Evolutionary conservation across 2,797 vertebrate genomes (phyloP).

Genomic region (Etheostoma perlongum): DNA sequence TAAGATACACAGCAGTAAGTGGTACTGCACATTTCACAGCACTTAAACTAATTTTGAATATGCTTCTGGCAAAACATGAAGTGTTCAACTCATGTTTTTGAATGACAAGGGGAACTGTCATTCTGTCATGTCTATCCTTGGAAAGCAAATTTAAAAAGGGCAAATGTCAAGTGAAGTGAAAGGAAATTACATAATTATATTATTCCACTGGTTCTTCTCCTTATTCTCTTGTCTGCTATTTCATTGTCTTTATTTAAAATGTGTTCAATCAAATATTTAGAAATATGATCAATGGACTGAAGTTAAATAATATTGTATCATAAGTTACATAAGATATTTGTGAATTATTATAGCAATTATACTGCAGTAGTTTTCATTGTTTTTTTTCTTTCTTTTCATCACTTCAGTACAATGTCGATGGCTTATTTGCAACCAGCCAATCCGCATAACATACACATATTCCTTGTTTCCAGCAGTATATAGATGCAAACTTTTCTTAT

Average conservation of each 20-base stretch:
- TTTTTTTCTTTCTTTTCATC: background rate
- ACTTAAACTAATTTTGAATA: slow-evolving; percentile 29
- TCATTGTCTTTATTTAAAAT: background rate
- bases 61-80: slow-evolving; percentile 16
- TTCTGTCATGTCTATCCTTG: background rate
- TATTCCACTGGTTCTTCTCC: background rate
- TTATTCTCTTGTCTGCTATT: background rate
- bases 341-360: background rate
- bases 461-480: background rate
- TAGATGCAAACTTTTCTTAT: too few relatives aligned
- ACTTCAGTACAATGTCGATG: background rate
- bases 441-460: background rate
- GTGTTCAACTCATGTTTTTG: slow-evolving; percentile 30
- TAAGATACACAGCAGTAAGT: background rate
- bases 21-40: too few relatives aligned
- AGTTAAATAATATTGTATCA: background rate
- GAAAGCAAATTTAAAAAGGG: slow-evolving; percentile 7
- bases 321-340: background rate
- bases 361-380: background rate
- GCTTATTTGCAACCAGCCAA: too few relatives aligned
- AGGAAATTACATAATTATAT: background rate
- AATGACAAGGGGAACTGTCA: background rate
- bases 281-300: background rate
- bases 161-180: background rate
- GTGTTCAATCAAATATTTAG: background rate